phyloP scores from a whole-genome alignment of 2,888 invertebrate genomes.

The Zygaena filipendulae region DNA sequence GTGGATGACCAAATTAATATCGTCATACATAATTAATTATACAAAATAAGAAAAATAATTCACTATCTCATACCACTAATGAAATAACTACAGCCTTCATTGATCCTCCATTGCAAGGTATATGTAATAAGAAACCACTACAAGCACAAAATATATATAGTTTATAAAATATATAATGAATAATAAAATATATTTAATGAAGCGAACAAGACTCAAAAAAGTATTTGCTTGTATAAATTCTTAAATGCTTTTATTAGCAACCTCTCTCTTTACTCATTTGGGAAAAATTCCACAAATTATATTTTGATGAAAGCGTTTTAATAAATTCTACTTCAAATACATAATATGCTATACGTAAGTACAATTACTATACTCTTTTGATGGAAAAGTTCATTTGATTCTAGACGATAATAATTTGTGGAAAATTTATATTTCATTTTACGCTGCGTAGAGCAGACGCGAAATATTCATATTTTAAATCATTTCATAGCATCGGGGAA shows the following conservation, averaged over 20 bases:
- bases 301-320: too few species aligned
- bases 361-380: too few species aligned
- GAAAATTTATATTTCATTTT: too few species aligned
- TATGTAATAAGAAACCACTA: conserved; percentile 41
- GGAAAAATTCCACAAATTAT: too few species aligned
- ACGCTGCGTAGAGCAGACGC: too few species aligned
- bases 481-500: too few species aligned
- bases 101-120: conserved; percentile 49
- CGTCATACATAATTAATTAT: conserved; percentile 20
- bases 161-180: conserved; percentile 19
- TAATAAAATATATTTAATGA: conserved; percentile 31
- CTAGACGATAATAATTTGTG: too few species aligned
- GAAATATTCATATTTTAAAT: too few species aligned
- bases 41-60: conserved; percentile 28
- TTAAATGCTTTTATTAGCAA: conserved; percentile 42
- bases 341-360: too few species aligned
- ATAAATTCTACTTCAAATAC: too few species aligned
- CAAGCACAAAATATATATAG: conserved; percentile 35
- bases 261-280: conserved; percentile 48
- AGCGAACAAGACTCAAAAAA: conserved; percentile 40
- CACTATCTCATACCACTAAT: conserved; percentile 49
- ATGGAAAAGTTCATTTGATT: too few species aligned
- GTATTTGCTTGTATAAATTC: conserved; percentile 5
- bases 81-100: conserved; percentile 38
- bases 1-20: conserved; percentile 45